phyloP scores from a whole-genome alignment of 2,888 invertebrate species.

The Stenoptilia bipunctidactyla region DNA sequence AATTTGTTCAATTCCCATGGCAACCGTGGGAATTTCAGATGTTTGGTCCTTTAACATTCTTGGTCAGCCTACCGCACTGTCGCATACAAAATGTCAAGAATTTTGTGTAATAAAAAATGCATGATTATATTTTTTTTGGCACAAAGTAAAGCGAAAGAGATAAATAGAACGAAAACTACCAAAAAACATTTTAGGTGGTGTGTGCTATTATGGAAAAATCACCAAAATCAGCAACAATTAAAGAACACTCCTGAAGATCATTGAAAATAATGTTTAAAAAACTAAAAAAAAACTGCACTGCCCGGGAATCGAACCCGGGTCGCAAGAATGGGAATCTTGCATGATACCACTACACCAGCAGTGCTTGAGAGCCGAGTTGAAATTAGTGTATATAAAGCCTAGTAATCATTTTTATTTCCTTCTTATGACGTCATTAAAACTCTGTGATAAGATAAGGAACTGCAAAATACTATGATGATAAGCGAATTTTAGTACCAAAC shows the following conservation, averaged over 20 bases:
- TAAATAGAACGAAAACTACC: too few relatives aligned
- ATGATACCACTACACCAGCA: slow-evolving; percentile 98
- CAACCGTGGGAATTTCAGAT: slow-evolving; percentile 37
- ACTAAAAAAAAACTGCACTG: slow-evolving; percentile 73
- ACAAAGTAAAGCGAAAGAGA: too few relatives aligned
- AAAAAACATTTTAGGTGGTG: too few relatives aligned
- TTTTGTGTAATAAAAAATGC: neutral
- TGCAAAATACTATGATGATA: too few relatives aligned
- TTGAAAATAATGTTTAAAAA: too few relatives aligned
- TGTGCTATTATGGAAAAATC: too few relatives aligned
- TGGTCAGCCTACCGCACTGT: slow-evolving; percentile 32
- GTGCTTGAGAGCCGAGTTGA: slow-evolving; percentile 76
- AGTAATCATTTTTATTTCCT: too few relatives aligned
- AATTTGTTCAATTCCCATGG: slow-evolving; percentile 56
- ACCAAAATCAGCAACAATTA: too few relatives aligned
- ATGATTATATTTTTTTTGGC: too few relatives aligned
- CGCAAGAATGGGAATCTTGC: slow-evolving; percentile 98
- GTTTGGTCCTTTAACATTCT: slow-evolving; percentile 27
- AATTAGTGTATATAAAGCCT: too few relatives aligned
- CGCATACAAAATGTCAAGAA: neutral
- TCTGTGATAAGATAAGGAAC: slow-evolving; percentile 13
- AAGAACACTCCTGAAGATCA: too few relatives aligned
- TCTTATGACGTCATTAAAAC: slow-evolving; percentile 12
- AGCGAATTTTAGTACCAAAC: slow-evolving; percentile 19
- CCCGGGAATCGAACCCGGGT: slow-evolving; percentile 97